Evolutionary conservation across 2,888 invertebrate species (phyloP).

Genomic region (Lycocerus yunnanus): DNA sequence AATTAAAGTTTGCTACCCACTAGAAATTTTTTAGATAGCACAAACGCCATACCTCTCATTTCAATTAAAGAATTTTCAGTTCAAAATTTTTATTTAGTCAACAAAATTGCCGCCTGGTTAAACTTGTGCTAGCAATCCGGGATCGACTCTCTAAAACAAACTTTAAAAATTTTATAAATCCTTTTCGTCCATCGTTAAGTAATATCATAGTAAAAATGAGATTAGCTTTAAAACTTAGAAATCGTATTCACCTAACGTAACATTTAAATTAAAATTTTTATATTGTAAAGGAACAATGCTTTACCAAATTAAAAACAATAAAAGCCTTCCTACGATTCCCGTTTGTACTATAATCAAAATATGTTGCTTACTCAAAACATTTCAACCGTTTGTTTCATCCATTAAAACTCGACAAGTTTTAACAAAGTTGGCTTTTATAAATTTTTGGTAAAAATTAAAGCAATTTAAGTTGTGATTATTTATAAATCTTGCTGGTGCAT

Average conservation of each 20-base stretch:
- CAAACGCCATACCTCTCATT: not conserved
- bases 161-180: not conserved
- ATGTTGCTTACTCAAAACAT: not conserved
- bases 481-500: not conserved
- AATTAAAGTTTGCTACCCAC: not conserved
- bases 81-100: not conserved
- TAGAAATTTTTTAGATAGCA: not conserved
- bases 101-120: not conserved
- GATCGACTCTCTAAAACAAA: not conserved
- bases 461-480: not conserved
- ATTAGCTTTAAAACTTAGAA: not conserved
- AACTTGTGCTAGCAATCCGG: not conserved
- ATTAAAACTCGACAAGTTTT: not conserved
- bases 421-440: not conserved
- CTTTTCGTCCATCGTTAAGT: not conserved
- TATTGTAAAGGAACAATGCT: not conserved
- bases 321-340: not conserved
- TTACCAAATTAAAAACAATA: not conserved
- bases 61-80: not conserved
- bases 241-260: not conserved
- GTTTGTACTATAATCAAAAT: not conserved
- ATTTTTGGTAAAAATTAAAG: not conserved
- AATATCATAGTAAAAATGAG: not conserved
- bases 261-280: not conserved
- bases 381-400: not conserved